Evolutionary conservation across 2,888 invertebrate species (phyloP), one percentile per base, ranked within the genome.

Genomic region (Crematogaster levior): DNA sequence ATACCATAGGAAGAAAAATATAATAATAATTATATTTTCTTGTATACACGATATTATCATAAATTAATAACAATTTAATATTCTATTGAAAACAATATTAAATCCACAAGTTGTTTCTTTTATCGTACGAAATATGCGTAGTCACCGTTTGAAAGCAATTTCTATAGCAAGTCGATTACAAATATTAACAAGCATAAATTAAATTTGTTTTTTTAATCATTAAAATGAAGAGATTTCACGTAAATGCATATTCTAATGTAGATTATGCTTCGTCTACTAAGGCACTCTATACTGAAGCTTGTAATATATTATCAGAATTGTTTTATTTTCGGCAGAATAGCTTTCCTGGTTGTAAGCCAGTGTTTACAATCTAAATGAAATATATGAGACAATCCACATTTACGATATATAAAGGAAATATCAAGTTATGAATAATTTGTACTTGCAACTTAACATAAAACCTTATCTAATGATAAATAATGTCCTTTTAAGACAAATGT

Each of bases 271-370:
- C 24, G 58, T 83, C 81, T 84, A 84, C 60, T 88, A 89, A 89
- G 89, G 88, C 89, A 90, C 89, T 88, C 85, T 79, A 74, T 58
- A 72, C 82, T 70, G 84, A 90, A 82, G 81, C 83, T 88, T 68
- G n/a, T 53, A 83, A 63, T 80, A 30, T 30, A 58, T 73, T 48
- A 70, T 82, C n/a, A 60, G 37, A 83, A 81, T 68, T n/a, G n/a
- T 81, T 51, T 30, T 46, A n/a, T 34, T 51, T 82, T 74, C 61
- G 66, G 66, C 66, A 83, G 80, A 65, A 3, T 77, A 46, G 68
- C 43, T 46, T 77, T 70, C 4, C 43, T 70, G 72, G 12, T 30
- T 70, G 18, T 53, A 70, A 70, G 72, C 30, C 56, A 77, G 15
- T 37, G 3, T 30, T 43, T 70, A 58, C 27, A 43, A 63, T 63